Percentiles rank a stretch among this genome's conserved stretches.
phyloP scores from a whole-genome alignment of 2,113 vertebrate species.

The Chaetops frenatus region DNA sequence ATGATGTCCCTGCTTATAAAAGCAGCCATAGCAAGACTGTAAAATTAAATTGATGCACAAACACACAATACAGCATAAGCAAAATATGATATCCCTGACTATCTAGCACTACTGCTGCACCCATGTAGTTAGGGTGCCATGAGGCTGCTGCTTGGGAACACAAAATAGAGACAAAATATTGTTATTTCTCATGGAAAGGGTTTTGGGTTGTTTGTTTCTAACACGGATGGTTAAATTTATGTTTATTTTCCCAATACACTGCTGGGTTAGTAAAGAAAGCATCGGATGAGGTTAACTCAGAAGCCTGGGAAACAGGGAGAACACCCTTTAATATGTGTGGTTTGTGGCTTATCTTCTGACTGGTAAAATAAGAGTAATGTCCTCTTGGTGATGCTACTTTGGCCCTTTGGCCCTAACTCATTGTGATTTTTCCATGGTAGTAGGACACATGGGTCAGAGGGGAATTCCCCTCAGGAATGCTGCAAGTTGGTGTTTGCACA shows the following conservation, averaged over 20 bases:
- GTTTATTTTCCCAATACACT: background rate
- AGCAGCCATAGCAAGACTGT: background rate
- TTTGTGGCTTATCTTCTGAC: background rate
- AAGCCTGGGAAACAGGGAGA: background rate
- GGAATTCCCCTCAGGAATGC: fast-evolving
- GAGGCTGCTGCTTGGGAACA: background rate
- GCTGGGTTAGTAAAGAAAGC: background rate
- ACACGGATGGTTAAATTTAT: background rate
- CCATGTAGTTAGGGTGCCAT: background rate
- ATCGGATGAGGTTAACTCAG: background rate
- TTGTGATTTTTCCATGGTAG: background rate
- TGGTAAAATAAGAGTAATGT: background rate
- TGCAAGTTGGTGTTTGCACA: background rate
- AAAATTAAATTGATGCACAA: background rate
- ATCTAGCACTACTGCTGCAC: background rate
- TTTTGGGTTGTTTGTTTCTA: background rate
- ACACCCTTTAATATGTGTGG: background rate
- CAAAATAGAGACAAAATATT: background rate
- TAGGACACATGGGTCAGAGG: background rate
- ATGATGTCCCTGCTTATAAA: background rate
- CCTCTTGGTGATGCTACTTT: background rate
- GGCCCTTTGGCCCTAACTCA: background rate
- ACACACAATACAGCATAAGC: background rate
- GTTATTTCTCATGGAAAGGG: background rate
- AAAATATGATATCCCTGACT: background rate